Evolutionary conservation across 2,113 vertebrate genomes (phyloP).

Genomic region (Corythaeola cristata): DNA sequence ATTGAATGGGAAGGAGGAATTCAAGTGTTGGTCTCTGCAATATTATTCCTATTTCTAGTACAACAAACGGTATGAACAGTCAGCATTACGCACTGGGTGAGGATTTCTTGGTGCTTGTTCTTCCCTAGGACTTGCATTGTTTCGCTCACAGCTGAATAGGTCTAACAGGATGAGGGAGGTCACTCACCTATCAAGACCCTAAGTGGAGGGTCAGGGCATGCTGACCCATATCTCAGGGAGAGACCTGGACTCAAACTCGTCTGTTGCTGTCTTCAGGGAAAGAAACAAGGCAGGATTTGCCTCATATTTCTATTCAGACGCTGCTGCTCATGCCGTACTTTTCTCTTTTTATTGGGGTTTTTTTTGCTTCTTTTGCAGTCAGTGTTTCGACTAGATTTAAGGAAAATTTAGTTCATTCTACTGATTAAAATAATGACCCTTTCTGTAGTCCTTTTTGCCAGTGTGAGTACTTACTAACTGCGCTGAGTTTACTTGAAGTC

Average conservation of each 20-base stretch:
- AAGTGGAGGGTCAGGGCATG: fast-evolving
- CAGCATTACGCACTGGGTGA: neutral
- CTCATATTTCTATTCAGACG: neutral
- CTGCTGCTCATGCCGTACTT: neutral
- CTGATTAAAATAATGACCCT: neutral
- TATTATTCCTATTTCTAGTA: neutral
- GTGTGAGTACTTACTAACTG: neutral
- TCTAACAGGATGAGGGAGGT: neutral
- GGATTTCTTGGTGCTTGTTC: neutral
- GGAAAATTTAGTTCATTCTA: neutral
- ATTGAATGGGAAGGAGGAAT: neutral
- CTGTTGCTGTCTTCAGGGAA: neutral
- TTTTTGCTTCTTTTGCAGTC: neutral
- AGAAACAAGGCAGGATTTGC: neutral
- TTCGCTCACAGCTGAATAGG: neutral
- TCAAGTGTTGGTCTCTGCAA: neutral
- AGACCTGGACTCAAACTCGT: neutral
- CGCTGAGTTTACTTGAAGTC: neutral
- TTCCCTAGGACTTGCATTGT: neutral
- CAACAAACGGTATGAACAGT: neutral
- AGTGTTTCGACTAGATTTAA: neutral
- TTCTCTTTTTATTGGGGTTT: neutral
- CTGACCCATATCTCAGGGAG: neutral
- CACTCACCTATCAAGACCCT: neutral
- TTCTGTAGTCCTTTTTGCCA: neutral